Base-by-base conservation (phyloP, 2,888 invertebrate genomes). In the Ennomos fuscantarius region DNA sequence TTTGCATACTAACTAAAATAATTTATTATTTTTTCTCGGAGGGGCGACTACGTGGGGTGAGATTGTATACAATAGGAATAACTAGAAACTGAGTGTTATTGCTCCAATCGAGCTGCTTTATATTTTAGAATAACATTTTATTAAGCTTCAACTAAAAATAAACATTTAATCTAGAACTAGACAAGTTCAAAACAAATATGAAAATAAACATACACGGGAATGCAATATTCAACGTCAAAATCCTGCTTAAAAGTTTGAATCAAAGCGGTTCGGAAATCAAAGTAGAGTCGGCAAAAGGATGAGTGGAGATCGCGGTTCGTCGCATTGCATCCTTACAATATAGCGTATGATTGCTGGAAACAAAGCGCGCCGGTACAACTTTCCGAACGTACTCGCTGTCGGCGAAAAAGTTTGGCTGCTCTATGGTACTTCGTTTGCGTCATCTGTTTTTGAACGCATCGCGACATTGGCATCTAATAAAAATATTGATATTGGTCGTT, bases 1-100 rank as follows among this genome's bases (percentile, higher is more conserved):
- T 92, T 92, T 92, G 92, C 92, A 92, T 92, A 91, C 90, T 92
- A 91, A 92, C 91, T 92, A 92, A 92, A 92, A 91, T 92, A 91
- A 91, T 91, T 91, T 92, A 91, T 92, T 91, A 91, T 91, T 90
- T 90, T 92, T 91, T 86, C 83, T 83, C 84, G 78, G 84, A 90
- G 90, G 91, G 90, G 83, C 79, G 84, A 78, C 72, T 70, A 73
- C 76, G 79, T 88, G 81, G 90, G 91, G 89, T 86, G 87, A 76
- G 80, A 77, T 73, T 77, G 78, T 79, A 84, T 52, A 66, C 89
- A 90, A 89, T 88, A 79, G 83, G 79, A 83, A 84, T 84, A 86
- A 89, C 88, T 87, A 89, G 86, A 84, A 86, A 79, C 81, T 78
- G 86, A 89, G 89, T 88, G 87, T 87, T 90, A 90, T 90, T 90